These are phyloP conservation scores for Podargus strigoides DNA, from an alignment of 2,797 vertebrate genomes.

Conservation along the genomic window DNA sequence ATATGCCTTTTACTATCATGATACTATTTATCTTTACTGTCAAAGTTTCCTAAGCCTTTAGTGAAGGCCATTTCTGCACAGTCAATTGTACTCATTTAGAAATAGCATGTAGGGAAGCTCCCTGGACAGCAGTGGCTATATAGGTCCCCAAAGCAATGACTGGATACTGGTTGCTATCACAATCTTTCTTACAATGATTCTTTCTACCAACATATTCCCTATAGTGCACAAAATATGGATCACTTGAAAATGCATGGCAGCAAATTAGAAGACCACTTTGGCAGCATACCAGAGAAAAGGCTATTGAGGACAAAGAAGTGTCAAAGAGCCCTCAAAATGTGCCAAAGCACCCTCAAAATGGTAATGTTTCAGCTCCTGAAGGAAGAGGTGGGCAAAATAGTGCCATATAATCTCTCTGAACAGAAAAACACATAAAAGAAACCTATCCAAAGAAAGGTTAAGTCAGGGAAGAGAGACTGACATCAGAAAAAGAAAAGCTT, in stretches of 20 bases:
- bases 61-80: not conserved
- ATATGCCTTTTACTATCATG: not conserved
- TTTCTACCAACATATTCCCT: not conserved
- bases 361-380: not conserved
- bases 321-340: not conserved
- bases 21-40: not conserved
- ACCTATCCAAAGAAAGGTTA: not conserved
- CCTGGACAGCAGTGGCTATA: not conserved
- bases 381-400: not conserved
- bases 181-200: not conserved
- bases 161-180: not conserved
- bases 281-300: not conserved
- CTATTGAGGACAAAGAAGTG: not conserved
- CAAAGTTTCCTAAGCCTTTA: not conserved
- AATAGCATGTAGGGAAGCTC: accelerated
- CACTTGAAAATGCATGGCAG: not conserved
- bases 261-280: not conserved
- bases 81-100: not conserved
- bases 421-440: too few relatives aligned
- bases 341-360: not conserved
- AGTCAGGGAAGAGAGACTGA: not conserved
- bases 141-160: not conserved
- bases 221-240: not conserved
- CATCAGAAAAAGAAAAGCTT: not conserved
- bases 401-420: not conserved